Evolutionary conservation across 2,113 vertebrate species (phyloP).

Genomic region (Tragulus kanchil): DNA sequence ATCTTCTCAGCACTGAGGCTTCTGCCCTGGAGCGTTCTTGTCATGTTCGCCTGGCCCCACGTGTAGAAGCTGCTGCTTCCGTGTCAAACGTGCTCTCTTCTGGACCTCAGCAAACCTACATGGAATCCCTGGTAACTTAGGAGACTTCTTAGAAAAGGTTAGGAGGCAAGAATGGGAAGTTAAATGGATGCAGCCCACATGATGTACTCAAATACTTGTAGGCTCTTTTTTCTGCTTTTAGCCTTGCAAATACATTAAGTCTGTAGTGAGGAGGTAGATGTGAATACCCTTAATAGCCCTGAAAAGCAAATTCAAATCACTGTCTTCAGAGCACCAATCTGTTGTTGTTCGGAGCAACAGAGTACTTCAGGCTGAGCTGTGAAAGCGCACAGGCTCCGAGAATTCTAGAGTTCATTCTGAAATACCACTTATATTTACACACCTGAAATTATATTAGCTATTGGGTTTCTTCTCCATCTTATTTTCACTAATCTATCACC

Average conservation of each 20-base stretch:
- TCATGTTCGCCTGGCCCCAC: background rate
- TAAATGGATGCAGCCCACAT: background rate
- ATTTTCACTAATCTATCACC: background rate
- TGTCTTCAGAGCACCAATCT: conserved; percentile 54
- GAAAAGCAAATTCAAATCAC: conserved; percentile 70
- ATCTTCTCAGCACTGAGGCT: background rate
- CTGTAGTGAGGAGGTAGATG: conserved; percentile 41
- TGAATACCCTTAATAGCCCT: conserved; percentile 54
- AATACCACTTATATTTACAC: conserved; percentile 30
- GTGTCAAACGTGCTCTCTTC: background rate
- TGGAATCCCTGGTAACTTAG: background rate
- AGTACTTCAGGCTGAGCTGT: conserved; percentile 35
- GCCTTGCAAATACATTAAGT: conserved; percentile 9
- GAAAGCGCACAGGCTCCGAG: conserved; percentile 28
- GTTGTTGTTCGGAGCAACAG: conserved; percentile 55
- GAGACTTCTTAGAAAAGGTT: background rate
- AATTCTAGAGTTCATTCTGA: conserved; percentile 52
- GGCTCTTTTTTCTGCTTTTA: background rate
- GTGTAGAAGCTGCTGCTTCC: background rate
- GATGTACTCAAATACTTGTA: background rate
- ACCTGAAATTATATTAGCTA: conserved; percentile 35
- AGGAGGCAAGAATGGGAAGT: conserved; percentile 28
- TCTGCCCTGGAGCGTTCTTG: background rate
- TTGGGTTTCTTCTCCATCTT: background rate
- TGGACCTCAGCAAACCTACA: background rate